Evolutionary conservation across 2,113 vertebrate genomes (phyloP).

Genomic region (Rallus limicola): DNA sequence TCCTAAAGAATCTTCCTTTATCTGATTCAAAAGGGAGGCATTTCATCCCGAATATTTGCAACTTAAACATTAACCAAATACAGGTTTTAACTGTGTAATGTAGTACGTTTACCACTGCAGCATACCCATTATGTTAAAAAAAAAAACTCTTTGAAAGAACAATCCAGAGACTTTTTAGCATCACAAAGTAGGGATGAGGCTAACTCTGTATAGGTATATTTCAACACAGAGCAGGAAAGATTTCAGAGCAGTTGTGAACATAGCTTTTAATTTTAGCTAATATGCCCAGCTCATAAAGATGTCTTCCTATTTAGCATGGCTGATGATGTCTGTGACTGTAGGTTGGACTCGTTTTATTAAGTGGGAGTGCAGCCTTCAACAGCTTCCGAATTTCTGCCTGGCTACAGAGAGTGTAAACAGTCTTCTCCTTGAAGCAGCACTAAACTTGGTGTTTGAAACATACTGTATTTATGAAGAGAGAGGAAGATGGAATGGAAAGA

Average conservation of each 20-base stretch:
- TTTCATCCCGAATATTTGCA: background rate
- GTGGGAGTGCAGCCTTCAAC: background rate
- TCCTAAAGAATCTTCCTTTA: background rate
- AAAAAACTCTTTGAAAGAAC: rapidly evolving
- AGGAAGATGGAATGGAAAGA: background rate
- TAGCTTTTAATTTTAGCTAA: background rate
- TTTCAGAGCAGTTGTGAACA: background rate
- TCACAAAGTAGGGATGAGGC: background rate
- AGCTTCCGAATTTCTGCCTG: background rate
- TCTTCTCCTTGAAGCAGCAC: background rate
- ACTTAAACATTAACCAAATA: background rate
- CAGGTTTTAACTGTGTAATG: background rate
- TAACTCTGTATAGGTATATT: background rate
- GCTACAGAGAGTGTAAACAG: background rate
- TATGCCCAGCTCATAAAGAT: background rate
- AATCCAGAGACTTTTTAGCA: background rate
- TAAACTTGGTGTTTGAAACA: background rate
- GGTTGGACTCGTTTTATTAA: background rate
- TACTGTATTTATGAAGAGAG: background rate
- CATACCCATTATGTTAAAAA: background rate
- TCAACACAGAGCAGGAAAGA: background rate
- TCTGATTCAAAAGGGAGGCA: background rate
- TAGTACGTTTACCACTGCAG: background rate
- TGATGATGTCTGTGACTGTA: background rate
- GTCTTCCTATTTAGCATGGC: background rate